Evolutionary conservation across 1,140 invertebrate species (phyloP), one percentile per base, ranked within the genome.

Genomic region (Drosophila watanabei): DNA sequence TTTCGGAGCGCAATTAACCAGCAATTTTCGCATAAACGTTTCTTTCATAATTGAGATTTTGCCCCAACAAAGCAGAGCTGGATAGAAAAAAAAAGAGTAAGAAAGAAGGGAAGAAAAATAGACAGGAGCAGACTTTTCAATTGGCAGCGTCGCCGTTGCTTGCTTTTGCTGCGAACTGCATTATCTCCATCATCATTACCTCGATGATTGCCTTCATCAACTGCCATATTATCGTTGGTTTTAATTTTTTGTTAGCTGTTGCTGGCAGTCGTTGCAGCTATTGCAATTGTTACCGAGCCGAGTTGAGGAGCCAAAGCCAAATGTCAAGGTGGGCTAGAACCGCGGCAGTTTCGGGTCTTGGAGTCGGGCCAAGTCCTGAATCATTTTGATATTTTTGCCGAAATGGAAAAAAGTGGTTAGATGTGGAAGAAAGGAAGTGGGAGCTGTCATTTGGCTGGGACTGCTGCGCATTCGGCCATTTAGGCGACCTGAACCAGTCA

Each of bases 21-120:
- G 84, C 84, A 88, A 88, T 88, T 88, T 88, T 88, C 85, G 88
- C 87, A 88, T 88, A 88, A 88, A 83, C 84, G 84, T 88, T 89
- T 79, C 79, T 79, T 62, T 80, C 85, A 75, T 88, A 84, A 80
- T 77, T 84, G 76, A 80, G 76, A 71, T 54, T 56, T 52, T 48
- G 43, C 65, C 41, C 41, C 24, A 82, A 63, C 69, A 84, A 79
- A 84, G 85, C 76, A 70, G 71, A 79, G 65, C 65, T 43, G 62
- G 51, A 69, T 43, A 69, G 51, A 77, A 86, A 60, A 69, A 41
- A 61, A 43, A 37, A 41, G 33, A 76, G 24, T 28, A 41, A 16
- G 37, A 56, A 57, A 37, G 20, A 35, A 57, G 24, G 61, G 13
- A 65, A 64, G 59, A 69, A 75, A 73, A 75, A 59, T 75, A 73